Evolutionary conservation across 2,113 vertebrate species (phyloP).

Genomic region (Eptatretus burgeri): DNA sequence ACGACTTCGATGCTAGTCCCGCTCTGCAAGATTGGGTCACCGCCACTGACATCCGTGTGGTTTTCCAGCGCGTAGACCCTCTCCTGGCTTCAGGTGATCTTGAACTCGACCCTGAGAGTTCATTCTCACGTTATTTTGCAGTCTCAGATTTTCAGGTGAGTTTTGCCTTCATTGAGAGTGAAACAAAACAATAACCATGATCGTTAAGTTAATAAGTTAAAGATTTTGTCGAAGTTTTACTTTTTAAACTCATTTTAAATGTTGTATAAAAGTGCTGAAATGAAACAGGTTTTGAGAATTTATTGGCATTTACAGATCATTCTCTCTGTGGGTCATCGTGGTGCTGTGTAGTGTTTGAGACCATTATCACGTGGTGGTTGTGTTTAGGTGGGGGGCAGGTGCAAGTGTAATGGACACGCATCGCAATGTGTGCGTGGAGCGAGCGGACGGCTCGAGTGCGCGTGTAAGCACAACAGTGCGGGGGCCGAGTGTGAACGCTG

Average conservation of each 20-base stretch:
- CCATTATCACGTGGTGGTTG: too few species aligned
- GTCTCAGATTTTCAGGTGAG: conserved; percentile 36
- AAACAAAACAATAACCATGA: conserved; percentile 12
- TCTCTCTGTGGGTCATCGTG: too few species aligned
- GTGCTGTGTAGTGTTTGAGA: too few species aligned
- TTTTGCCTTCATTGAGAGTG: conserved; percentile 36
- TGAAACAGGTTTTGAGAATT: too few species aligned
- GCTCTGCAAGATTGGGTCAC: conserved; percentile 48
- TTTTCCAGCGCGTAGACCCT: conserved; percentile 17
- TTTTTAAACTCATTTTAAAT: too few species aligned
- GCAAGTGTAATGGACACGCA: conserved; percentile 41
- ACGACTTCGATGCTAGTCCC: conserved; percentile 31
- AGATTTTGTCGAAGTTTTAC: too few species aligned
- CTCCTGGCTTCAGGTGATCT: conserved; percentile 13
- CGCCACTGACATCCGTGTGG: conserved; percentile 30
- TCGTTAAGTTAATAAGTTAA: too few species aligned
- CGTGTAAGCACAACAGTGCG: conserved; percentile 34
- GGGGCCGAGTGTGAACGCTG: conserved; percentile 37
- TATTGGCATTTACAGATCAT: too few species aligned
- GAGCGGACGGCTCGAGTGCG: conserved; percentile 19
- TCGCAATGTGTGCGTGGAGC: conserved; percentile 25
- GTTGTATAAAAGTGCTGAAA: too few species aligned
- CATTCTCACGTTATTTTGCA: conserved; percentile 14
- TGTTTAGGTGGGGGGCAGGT: conserved; percentile 31
- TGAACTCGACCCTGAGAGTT: conserved; percentile 13